Evolutionary conservation across 2,888 invertebrate genomes (phyloP), one percentile per base, ranked within the genome.

Genomic region (Drosophila borborema): DNA sequence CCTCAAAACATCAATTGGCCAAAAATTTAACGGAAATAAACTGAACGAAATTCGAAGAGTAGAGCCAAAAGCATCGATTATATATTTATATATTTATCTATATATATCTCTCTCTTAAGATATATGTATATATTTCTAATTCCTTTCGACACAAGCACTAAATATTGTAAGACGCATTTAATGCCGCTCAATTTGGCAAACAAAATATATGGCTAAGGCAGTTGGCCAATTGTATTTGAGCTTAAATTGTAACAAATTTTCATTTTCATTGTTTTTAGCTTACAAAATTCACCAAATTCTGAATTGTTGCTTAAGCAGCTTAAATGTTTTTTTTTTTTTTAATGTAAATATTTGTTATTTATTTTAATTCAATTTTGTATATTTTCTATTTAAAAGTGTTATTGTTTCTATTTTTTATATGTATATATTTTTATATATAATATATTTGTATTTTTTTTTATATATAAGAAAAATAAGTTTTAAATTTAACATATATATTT

Each of bases 1-100:
- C 74, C 70, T 48, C 49, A 14, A 45, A 53, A 3, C 56, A 66
- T 51, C 60, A 49, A 73, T 73, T 64, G 58, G 18, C 55, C 43
- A 18, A 55, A 72, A 64, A 73, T 45, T 41, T 38, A 64, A 69
- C 23, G 40, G 16, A 28, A 54, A 53, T 59, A 14, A 40, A 40
- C 20, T 41, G 45, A 16, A 20, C 9, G n/a, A 28, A 49, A 40
- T 49, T 9, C 34, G n/a, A 53, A 45, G 28, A n/a, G 16, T 43
- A 48, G 20, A n/a, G 16, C 18, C 12, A 18, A 59, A 10, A 23
- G 60, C 28, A 54, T 40, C 46, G 36, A 41, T 1, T 34, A 48
- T 64, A 34, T 63, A 10, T 40, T 40, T 34, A 16, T 49, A 31
- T 40, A 7, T 20, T 40, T 64, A 34, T 48, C 8, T 18, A 41